phyloP scores from a whole-genome alignment of 2,113 vertebrate genomes.

The Zingel zingel region DNA sequence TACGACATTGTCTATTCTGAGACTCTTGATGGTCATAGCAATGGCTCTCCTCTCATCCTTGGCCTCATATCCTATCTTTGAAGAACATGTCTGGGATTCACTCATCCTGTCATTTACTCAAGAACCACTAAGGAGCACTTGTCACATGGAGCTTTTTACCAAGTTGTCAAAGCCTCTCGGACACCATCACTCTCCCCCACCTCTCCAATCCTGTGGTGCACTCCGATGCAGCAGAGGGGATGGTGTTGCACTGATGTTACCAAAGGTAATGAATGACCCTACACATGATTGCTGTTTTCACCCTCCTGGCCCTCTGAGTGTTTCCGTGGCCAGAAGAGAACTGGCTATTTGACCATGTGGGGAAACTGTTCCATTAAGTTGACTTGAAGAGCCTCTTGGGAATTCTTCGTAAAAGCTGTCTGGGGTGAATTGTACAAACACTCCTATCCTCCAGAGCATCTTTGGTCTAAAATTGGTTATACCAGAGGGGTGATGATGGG shows the following conservation, averaged over 20 bases:
- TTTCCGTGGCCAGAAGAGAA: constrained; percentile 18
- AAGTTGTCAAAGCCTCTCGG: constrained; percentile 11
- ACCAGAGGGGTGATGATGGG: not conserved
- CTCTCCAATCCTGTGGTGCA: not conserved
- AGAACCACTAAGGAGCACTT: constrained; percentile 21
- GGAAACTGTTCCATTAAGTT: constrained; percentile 39
- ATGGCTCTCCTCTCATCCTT: not conserved
- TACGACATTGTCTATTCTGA: not conserved
- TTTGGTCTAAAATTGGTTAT: constrained; percentile 31
- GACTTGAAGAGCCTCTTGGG: constrained; percentile 38
- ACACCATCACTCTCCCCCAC: not conserved
- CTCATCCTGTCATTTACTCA: constrained; percentile 25
- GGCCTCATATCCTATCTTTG: constrained; percentile 10
- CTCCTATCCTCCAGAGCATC: constrained; percentile 17
- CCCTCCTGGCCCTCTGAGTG: not conserved
- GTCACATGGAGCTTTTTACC: not conserved
- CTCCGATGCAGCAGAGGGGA: not conserved
- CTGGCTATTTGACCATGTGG: constrained; percentile 41
- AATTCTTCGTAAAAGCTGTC: constrained; percentile 41
- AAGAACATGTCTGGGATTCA: not conserved
- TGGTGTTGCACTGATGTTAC: constrained; percentile 33
- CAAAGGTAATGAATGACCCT: constrained; percentile 31
- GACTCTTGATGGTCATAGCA: not conserved
- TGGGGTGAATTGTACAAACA: constrained; percentile 17
- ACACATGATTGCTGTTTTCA: constrained; percentile 50